Evolutionary conservation across 2,888 invertebrate species (phyloP).

Genomic region (Nasonia oneida): DNA sequence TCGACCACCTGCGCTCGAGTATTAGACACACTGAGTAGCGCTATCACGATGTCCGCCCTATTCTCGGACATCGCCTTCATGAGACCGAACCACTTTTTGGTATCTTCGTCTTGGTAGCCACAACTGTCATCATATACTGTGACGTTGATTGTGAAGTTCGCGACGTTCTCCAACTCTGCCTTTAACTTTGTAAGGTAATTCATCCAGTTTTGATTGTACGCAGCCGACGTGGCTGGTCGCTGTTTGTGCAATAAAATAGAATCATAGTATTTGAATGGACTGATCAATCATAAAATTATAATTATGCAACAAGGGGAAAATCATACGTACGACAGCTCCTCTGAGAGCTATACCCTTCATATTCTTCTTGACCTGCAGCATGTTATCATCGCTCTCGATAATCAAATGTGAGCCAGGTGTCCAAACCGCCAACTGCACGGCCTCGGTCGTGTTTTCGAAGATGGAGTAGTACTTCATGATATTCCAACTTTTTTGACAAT

Average conservation of each 20-base stretch:
- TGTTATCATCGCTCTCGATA: not conserved
- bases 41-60: not conserved
- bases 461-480: not conserved
- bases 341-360: slow-evolving; percentile 13
- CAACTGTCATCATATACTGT: not conserved
- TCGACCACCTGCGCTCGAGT: not conserved
- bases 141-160: not conserved
- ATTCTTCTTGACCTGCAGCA: not conserved
- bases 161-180: not conserved
- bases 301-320: not conserved
- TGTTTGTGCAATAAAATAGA: not conserved
- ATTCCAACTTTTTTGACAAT: not conserved
- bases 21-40: not conserved
- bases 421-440: not conserved
- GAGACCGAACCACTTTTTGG: not conserved
- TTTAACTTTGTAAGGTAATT: not conserved
- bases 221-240: not conserved
- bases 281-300: not conserved
- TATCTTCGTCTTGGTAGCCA: not conserved
- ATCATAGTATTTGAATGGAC: no score
- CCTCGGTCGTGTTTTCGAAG: not conserved
- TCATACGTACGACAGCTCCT: not conserved
- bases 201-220: not conserved
- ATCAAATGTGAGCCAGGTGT: not conserved
- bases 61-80: not conserved